Conservation (phyloP, 37 sponge, comb jelly and placozoan genomes). For the Oscarella lobularis region DNA sequence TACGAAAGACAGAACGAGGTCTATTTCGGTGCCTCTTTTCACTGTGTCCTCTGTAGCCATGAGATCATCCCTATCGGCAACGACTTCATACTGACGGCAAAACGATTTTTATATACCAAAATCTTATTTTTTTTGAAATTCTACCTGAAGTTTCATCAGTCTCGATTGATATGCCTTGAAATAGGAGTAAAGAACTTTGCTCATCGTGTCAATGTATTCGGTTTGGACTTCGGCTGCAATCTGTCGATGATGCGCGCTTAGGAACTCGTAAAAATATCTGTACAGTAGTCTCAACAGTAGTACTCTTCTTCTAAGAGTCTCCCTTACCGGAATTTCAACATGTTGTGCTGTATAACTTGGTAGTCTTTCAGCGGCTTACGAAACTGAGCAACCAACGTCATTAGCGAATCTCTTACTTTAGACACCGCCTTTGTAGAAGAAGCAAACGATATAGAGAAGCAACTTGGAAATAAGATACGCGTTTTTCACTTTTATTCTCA, state of each 20-base stretch:
- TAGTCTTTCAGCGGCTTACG: constrained; percentile 97
- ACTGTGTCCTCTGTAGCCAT: constrained; percentile 90
- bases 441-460: constrained; percentile 1
- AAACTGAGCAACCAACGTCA: constrained; percentile 68
- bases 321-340: constrained; percentile 79
- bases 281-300: no score
- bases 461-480: background rate
- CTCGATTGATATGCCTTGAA: constrained; percentile 86
- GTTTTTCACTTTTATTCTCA: constrained; percentile 73
- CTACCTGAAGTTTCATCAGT: constrained; percentile 70
- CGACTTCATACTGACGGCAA: constrained; percentile 61
- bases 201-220: constrained; percentile 90
- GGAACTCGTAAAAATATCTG: constrained; percentile 91
- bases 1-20: background rate
- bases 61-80: constrained; percentile 83
- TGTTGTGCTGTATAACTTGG: constrained; percentile 87
- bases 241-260: constrained; percentile 76
- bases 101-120: background rate
- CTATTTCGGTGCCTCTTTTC: constrained; percentile 20
- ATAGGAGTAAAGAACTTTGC: constrained; percentile 88
- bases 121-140: background rate
- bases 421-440: constrained; percentile 32
- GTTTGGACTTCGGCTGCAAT: constrained; percentile 60
- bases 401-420: constrained; percentile 71
- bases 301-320: no score